These are phyloP conservation scores for Brachyistius frenatus DNA, from an alignment of 2,113 vertebrate genomes.

Conservation along the genomic window DNA sequence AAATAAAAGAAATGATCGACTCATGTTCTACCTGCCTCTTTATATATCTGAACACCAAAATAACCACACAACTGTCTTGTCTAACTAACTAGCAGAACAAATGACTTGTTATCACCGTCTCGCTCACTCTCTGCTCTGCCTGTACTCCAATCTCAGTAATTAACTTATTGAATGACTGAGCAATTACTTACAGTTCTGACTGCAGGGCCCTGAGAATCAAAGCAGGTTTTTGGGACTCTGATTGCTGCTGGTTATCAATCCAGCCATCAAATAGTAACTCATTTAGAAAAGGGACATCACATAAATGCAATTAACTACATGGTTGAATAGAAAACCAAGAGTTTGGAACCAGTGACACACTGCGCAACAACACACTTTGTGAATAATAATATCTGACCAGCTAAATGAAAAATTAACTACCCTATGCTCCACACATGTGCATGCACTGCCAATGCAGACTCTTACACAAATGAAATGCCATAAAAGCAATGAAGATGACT, in stretches of 20 bases:
- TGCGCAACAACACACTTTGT: not conserved
- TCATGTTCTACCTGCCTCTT: not conserved
- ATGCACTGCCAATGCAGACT: constrained; percentile 26
- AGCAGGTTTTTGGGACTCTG: not conserved
- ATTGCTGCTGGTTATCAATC: constrained; percentile 9
- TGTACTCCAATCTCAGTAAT: constrained; percentile 1
- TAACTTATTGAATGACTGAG: constrained; percentile 15
- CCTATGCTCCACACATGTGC: constrained; percentile 21
- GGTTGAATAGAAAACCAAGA: constrained; percentile 20
- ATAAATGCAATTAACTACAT: constrained; percentile 15
- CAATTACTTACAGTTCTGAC: constrained; percentile 20
- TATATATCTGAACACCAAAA: constrained; percentile 2
- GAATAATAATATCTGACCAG: constrained; percentile 32
- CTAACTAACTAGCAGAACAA: constrained; percentile 8
- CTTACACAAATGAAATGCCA: constrained; percentile 53
- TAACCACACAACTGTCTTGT: not conserved
- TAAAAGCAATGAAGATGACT: constrained; percentile 39
- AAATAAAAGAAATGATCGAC: not conserved
- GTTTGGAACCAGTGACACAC: not conserved
- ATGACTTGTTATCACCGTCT: not conserved
- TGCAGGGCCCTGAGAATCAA: constrained; percentile 1
- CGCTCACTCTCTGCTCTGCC: not conserved
- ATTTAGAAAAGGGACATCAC: constrained; percentile 12
- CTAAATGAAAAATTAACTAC: constrained; percentile 30
- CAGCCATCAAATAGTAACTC: not conserved